Evolutionary conservation across 2,113 vertebrate genomes (phyloP).

Genomic region (Callipepla squamata): DNA sequence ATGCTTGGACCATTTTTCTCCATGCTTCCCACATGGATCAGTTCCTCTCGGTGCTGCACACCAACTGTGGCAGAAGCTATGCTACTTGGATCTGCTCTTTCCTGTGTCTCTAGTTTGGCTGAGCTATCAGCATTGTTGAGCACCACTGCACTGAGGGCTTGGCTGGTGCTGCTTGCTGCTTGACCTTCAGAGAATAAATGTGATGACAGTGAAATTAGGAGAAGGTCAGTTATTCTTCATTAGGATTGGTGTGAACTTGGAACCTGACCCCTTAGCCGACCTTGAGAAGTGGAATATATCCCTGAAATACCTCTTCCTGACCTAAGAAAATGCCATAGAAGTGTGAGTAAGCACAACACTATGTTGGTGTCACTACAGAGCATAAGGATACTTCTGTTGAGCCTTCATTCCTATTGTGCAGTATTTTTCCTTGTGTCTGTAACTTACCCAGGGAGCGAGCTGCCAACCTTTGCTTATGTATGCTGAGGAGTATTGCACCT

Average conservation of each 20-base stretch:
- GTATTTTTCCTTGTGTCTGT: not conserved
- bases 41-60: not conserved
- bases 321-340: not conserved
- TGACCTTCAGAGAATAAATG: not conserved
- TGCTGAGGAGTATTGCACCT: not conserved
- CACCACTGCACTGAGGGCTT: not conserved
- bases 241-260: not conserved
- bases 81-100: conserved; percentile 11
- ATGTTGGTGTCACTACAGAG: not conserved
- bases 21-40: not conserved
- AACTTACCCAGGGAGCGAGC: not conserved
- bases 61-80: conserved; percentile 26
- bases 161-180: not conserved
- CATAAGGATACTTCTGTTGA: not conserved
- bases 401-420: not conserved
- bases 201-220: not conserved
- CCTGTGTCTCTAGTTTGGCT: not conserved
- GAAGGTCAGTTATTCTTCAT: not conserved
- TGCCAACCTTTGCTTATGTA: not conserved
- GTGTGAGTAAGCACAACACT: not conserved
- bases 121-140: not conserved
- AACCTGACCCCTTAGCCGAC: not conserved
- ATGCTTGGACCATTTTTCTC: conserved; percentile 36
- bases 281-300: not conserved
- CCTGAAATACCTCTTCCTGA: not conserved